Base-by-base conservation (phyloP, 2,113 vertebrate species). In the Mus spicilegus region DNA sequence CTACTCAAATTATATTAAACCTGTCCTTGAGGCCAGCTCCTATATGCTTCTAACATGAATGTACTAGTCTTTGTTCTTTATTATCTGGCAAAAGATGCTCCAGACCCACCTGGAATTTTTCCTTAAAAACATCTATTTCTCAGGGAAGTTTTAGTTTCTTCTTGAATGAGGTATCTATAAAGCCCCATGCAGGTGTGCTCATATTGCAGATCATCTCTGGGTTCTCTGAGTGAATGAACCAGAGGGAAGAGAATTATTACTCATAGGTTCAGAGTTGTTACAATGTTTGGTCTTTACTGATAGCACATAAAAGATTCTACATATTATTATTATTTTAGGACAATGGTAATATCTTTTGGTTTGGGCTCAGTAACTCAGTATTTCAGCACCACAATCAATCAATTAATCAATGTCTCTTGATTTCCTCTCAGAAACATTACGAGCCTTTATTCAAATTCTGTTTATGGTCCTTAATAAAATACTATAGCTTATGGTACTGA, bases 61-160 rank as follows among this genome's bases (percentile, higher is more conserved):
- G 72, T 36, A 11, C 42, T 93, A 54, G 69, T 87, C 85, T 96
- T 75, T 75, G 61, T 75, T 95, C 91, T 92, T 92, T 96, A 80
- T n/a, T 90, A 13, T 51, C 49, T 95, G 75, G 61, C 58, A 94
- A 75, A 36, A 95, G 65, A 80, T 77, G 36, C 82, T 91, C 36
- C 22, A 87, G n/a, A 19, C 65, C 92, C 33, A 88, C 69, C 12
- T 95, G 87, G 51, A 19, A 46, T 16, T 86, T 94, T 93, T 91
- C 26, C 78, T 82, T 82, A 39, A 10, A 91, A 33, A 77, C 65
- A 82, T 75, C n/a, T 26, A 8, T 93, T 89, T 94, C 54, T 30
- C 63, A 46, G 87, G 77, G 51, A 90, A 96, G 36, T 76, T 49
- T 58, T 61, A 30, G 49, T 78, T 84, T 80, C 70, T 81, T 90